phyloP scores from a whole-genome alignment of 2,797 vertebrate species.

The Lacerta bilineata region DNA sequence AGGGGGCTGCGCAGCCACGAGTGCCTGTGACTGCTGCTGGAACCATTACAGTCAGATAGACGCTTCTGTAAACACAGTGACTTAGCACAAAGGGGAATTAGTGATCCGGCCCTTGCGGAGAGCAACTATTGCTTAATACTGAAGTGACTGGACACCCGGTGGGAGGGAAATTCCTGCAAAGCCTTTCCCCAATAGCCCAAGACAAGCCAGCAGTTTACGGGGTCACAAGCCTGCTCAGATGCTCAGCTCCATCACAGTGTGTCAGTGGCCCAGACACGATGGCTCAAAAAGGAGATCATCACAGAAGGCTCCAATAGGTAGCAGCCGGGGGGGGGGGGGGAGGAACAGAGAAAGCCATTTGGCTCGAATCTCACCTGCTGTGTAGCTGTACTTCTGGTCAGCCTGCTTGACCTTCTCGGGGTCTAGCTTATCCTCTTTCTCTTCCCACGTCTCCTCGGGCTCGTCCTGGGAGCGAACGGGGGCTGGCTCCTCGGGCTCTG shows the following conservation, averaged over 20 bases:
- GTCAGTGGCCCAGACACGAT: conserved; percentile 33
- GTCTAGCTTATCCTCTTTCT: conserved; percentile 93
- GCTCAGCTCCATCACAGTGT: conserved; percentile 21
- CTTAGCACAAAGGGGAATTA: background rate
- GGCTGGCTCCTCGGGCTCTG: conserved; percentile 70
- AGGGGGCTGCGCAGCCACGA: too few species aligned
- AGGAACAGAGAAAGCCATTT: background rate
- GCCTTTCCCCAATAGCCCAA: background rate
- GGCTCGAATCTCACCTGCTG: conserved; percentile 85
- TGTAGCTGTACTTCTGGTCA: conserved; percentile 94
- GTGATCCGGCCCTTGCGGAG: background rate
- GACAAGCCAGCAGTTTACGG: too few species aligned
- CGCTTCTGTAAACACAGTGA: background rate
- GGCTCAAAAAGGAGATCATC: conserved; percentile 24
- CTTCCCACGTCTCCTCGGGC: conserved; percentile 93
- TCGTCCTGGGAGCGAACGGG: conserved; percentile 83
- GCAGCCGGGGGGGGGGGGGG: accelerated
- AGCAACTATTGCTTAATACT: accelerated
- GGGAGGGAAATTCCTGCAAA: background rate
- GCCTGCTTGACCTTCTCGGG: conserved; percentile 90
- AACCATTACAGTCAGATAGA: background rate
- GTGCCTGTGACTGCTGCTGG: background rate
- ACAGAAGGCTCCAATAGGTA: background rate
- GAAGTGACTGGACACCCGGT: accelerated
- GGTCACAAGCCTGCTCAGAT: conserved; percentile 15